Percentiles rank a stretch among this genome's conserved stretches.
Evolutionary conservation across 1,140 invertebrate species (phyloP).

Genomic region (Drosophila mojavensis): DNA sequence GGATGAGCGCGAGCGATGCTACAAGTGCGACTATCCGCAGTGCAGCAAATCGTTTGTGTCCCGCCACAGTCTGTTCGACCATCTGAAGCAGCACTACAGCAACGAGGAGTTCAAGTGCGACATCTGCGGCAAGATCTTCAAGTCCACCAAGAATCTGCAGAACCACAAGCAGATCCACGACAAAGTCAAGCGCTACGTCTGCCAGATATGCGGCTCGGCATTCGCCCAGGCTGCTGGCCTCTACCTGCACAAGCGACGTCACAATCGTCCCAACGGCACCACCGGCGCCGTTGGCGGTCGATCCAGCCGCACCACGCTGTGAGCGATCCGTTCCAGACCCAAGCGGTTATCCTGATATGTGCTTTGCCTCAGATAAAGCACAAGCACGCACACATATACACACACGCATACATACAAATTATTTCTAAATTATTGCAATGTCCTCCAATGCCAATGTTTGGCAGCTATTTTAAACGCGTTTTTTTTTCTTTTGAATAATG

Average conservation of each 20-base stretch:
- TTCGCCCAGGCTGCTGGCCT: constrained; percentile 84
- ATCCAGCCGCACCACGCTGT: constrained; percentile 58
- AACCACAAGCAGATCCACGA: constrained; percentile 83
- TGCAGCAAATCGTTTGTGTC: constrained; percentile 83
- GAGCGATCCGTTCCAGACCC: constrained; percentile 24
- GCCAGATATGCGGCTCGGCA: constrained; percentile 84
- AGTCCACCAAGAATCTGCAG: constrained; percentile 78
- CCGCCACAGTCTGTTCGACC: constrained; percentile 84
- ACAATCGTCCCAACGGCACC: constrained; percentile 78
- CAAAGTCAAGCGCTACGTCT: constrained; percentile 85
- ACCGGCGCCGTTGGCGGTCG: constrained; percentile 61
- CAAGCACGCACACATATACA: not conserved
- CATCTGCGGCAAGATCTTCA: constrained; percentile 83
- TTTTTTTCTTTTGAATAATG: not conserved
- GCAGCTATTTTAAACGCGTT: constrained; percentile 31
- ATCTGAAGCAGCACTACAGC: constrained; percentile 84
- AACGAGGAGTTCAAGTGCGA: constrained; percentile 84
- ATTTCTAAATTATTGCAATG: constrained; percentile 36
- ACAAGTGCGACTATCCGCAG: constrained; percentile 74
- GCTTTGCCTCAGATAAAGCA: not conserved
- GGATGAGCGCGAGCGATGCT: constrained; percentile 66
- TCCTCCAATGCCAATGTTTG: constrained; percentile 36
- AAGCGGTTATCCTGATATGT: not conserved
- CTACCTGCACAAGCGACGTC: constrained; percentile 84
- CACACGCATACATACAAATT: not conserved